Evolutionary conservation across 2,113 vertebrate species (phyloP), one percentile per base, ranked within the genome.

Genomic region (Pygathrix nemaeus): DNA sequence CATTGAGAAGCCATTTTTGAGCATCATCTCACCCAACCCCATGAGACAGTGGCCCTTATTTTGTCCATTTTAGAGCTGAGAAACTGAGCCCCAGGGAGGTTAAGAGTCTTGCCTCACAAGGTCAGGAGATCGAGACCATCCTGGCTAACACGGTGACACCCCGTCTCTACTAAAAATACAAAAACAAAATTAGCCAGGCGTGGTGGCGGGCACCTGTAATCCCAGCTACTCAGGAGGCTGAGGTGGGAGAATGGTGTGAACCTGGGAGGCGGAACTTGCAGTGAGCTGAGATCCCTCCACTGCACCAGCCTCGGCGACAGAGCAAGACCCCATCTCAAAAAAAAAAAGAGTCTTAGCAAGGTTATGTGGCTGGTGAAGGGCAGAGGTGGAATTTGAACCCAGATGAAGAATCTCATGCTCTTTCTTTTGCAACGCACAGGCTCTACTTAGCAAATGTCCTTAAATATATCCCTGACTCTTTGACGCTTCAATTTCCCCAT

Each of bases 1-100:
- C 1, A 2, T 1, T 2, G 16, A 86, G 57, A 82, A 40, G 45
- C 13, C 0, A 12, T 30, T 35, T 18, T 5, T 1, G 12, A 14
- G 5, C 12, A 6, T 48, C 43, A 20, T 10, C 38, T 61, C 50
- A 6, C 38, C 59, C 66, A 50, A 43, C n/a, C 35, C 78, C 0
- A 0, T 7, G 30, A 70, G 57, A 8, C 0, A 48, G 52, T 30
- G 50, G 10, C 35, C 4, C 0, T 12, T 64, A 23, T 30, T 10
- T 14, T 0, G 40, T 25, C 23, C 40, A 9, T 59, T 84, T 75
- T 68, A n/a, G 3, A 87, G 38, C 0, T 17, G 35, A 38, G 18
- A n/a, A 68, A n/a, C 68, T 20, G 35, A 43, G 57, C 27, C 76
- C 57, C 64, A 32, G 45, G 0, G 1, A 75, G 17, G 70, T 3